Conservation (phyloP, 2,888 invertebrate genomes). For the Acronicta alni region DNA sequence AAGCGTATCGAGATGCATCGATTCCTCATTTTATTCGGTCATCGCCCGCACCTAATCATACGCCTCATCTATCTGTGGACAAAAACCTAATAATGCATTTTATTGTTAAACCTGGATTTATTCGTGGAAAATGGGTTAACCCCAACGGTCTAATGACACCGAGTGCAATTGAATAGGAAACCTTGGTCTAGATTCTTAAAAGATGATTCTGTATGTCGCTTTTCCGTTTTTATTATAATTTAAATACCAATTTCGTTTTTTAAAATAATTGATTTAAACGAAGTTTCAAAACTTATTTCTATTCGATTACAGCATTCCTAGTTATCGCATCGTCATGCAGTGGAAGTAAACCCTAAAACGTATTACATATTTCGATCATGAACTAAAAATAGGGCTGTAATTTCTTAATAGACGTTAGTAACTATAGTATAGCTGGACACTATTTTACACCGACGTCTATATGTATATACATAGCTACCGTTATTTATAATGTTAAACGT, state of each 20-base stretch:
- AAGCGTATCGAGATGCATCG: constrained; percentile 43
- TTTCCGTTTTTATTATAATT: background rate
- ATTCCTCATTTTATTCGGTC: constrained; percentile 45
- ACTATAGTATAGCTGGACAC: constrained; percentile 24
- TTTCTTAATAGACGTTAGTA: constrained; percentile 23
- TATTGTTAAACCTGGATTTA: constrained; percentile 7
- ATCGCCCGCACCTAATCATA: constrained; percentile 28
- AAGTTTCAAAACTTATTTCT: background rate
- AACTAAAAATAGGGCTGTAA: constrained; percentile 41
- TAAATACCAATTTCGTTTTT: too few species aligned
- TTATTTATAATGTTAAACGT: constrained; percentile 22
- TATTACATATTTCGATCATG: constrained; percentile 13
- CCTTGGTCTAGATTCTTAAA: too few species aligned
- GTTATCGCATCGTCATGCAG: constrained; percentile 1
- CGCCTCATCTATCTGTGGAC: constrained; percentile 4
- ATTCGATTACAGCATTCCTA: background rate
- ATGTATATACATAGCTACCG: constrained; percentile 22
- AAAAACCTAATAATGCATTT: constrained; percentile 12
- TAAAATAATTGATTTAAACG: background rate
- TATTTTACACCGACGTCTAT: constrained; percentile 18
- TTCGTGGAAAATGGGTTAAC: constrained; percentile 9
- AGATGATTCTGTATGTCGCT: too few species aligned
- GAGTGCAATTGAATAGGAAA: background rate
- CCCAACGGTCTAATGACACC: background rate
- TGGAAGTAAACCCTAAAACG: constrained; percentile 5